Evolutionary conservation across 2,888 invertebrate species (phyloP), one percentile per base, ranked within the genome.

Genomic region (Cephus pygmeus): DNA sequence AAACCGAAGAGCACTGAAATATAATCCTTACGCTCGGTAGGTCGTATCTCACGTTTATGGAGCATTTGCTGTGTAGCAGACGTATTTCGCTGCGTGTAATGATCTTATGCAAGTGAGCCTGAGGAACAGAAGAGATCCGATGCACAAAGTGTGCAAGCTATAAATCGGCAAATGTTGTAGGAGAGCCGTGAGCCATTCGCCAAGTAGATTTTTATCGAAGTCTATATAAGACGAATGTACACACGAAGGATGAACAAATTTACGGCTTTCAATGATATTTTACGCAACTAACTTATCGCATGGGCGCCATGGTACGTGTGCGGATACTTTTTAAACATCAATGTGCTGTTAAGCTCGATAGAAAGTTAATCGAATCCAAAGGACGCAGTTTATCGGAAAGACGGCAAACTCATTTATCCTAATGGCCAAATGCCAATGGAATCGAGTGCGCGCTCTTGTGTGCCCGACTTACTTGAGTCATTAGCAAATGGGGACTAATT

Each of bases 401-500:
- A 77, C 75, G 77, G 81, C 79, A 75, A 81, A 81, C 56, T 85
- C 82, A 80, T 77, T 83, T 81, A 76, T 79, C 69, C 83, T 81
- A 82, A 85, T 83, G 83, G 82, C 75, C 78, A 77, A 79, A 79
- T 80, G 79, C 76, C 81, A 71, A 75, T 79, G 80, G 78, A 79
- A 77, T 75, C 76, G 77, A 73, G 56, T 34, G 56, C 40, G 75
- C 40, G 75, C 34, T 56, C 56, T 35, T 35, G 74, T 79, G 12
- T 34, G 36, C 73, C 68, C 68, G 34, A 30, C 71, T 30, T 9
- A 34, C 34, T 76, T 31, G 77, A 76, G 79, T 83, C 83, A 82
- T 88, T 86, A 88, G 85, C 82, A 83, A 83, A 81, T 82, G 80
- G 81, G 73, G 79, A 76, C 83, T 85, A 88, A 88, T 89, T 85